A percentile compares a stretch with the other conserved stretches of the same genome.
These are phyloP conservation scores for Athalia cordata DNA, from an alignment of 2,888 invertebrate species.

Conservation along the genomic window DNA sequence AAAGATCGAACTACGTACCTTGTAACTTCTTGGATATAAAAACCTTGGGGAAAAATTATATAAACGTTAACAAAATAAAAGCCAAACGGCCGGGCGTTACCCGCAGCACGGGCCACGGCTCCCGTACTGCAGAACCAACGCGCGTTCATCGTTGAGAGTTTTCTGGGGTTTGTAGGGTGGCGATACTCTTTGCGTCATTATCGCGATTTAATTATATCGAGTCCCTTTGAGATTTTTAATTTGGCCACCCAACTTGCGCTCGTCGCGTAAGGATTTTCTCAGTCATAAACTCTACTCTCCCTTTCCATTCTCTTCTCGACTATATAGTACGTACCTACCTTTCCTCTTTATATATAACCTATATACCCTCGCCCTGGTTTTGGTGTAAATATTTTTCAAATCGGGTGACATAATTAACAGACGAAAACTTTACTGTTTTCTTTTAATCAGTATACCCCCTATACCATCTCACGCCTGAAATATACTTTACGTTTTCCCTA, in stretches of 20 bases:
- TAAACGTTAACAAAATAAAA: conserved; percentile 56
- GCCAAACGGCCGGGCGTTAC: conserved; percentile 24
- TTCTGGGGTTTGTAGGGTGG: conserved; percentile 45
- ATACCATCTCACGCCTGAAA: background rate
- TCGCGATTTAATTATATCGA: conserved; percentile 68
- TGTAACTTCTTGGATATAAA: conserved; percentile 58
- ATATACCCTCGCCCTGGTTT: conserved; percentile 20
- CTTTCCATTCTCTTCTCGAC: background rate
- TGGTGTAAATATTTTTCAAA: conserved; percentile 57
- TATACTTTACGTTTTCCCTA: background rate
- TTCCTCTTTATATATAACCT: conserved; percentile 30
- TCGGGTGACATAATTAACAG: conserved; percentile 47
- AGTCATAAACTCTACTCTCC: conserved; percentile 34
- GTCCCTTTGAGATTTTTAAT: conserved; percentile 67
- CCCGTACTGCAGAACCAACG: conserved; percentile 25
- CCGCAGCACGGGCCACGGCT: no score
- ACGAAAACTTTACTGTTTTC: conserved; percentile 54
- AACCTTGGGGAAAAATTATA: conserved; percentile 62
- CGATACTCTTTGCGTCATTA: conserved; percentile 69
- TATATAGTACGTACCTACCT: conserved; percentile 1
- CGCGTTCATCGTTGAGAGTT: conserved; percentile 8
- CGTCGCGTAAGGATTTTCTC: conserved; percentile 13
- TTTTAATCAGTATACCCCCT: conserved; percentile 57
- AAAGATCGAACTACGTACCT: conserved; percentile 54
- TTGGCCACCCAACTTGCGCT: conserved; percentile 51